A percentile compares a stretch with the other conserved stretches of the same genome.
These are phyloP conservation scores for Trialeurodes vaporariorum DNA, from an alignment of 1,140 invertebrate species.

Conservation along the genomic window DNA sequence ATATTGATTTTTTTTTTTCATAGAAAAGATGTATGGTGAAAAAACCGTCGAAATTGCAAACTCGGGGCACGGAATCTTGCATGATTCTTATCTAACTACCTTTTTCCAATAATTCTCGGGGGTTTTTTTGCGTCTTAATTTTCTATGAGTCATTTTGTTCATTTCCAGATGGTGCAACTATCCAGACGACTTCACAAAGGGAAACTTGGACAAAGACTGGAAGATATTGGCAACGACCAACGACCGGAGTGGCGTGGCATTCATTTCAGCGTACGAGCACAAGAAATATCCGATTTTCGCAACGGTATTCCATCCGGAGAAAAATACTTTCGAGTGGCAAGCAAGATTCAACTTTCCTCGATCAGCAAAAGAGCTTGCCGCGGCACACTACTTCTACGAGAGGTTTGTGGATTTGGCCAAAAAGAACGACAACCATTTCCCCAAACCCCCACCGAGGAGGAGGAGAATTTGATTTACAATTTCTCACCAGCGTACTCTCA, in stretches of 20 bases:
- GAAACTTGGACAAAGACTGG: slow-evolving; percentile 47
- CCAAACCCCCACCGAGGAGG: no score
- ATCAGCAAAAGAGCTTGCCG: slow-evolving; percentile 42
- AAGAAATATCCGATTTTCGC: slow-evolving; percentile 66
- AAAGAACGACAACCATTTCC: slow-evolving; percentile 10
- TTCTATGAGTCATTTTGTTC: no score
- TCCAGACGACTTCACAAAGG: slow-evolving; percentile 37
- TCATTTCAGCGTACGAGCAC: slow-evolving; percentile 54
- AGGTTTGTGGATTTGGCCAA: slow-evolving; percentile 36
- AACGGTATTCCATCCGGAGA: slow-evolving; percentile 85
- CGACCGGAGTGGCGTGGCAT: slow-evolving; percentile 46
- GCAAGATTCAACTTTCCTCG: slow-evolving; percentile 45
- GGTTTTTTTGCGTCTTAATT: no score
- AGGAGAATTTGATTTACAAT: no score
- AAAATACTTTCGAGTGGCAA: slow-evolving; percentile 70
- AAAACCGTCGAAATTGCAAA: no score
- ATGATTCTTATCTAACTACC: no score
- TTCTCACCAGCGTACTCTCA: no score
- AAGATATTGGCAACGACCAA: slow-evolving; percentile 43
- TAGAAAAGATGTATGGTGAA: no score
- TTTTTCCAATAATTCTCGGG: no score
- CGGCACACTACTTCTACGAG: slow-evolving; percentile 67
- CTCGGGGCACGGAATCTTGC: no score
- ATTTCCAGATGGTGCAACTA: slow-evolving; percentile 32
- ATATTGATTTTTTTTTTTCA: no score